Evolutionary conservation across 2,888 invertebrate species (phyloP).

Genomic region (Watsonalla cultraria): DNA sequence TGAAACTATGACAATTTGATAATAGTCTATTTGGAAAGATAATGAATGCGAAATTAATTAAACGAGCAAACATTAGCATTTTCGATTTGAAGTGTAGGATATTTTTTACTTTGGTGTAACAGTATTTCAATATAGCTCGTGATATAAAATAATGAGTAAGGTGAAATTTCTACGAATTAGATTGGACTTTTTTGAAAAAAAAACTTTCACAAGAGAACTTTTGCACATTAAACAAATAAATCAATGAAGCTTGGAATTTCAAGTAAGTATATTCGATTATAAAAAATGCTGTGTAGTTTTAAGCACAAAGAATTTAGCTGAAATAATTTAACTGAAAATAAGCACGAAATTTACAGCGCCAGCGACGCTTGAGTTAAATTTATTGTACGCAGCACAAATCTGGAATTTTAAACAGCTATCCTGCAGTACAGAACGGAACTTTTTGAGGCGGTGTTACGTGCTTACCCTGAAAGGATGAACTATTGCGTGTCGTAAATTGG

Average conservation of each 20-base stretch:
- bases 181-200: no score
- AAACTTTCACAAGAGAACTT: no score
- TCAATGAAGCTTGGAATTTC: neutral
- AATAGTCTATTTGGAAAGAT: no score
- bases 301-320: constrained; percentile 31
- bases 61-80: no score
- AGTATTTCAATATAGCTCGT: no score
- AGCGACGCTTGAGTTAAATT: constrained; percentile 54
- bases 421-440: constrained; percentile 48
- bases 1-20: neutral
- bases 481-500: constrained; percentile 16
- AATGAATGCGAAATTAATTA: no score
- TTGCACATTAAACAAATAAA: no score
- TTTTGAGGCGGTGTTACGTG: constrained; percentile 17
- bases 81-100: no score
- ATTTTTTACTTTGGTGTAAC: no score
- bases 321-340: constrained; percentile 68
- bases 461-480: constrained; percentile 9
- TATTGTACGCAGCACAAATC: constrained; percentile 63
- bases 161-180: no score
- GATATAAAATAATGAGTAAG: no score
- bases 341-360: constrained; percentile 57
- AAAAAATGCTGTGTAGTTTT: neutral
- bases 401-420: constrained; percentile 61
- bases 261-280: neutral